Evolutionary conservation across 2,797 vertebrate genomes (phyloP), one percentile per base, ranked within the genome.

Genomic region (Ptychobarbus kaznakovi): DNA sequence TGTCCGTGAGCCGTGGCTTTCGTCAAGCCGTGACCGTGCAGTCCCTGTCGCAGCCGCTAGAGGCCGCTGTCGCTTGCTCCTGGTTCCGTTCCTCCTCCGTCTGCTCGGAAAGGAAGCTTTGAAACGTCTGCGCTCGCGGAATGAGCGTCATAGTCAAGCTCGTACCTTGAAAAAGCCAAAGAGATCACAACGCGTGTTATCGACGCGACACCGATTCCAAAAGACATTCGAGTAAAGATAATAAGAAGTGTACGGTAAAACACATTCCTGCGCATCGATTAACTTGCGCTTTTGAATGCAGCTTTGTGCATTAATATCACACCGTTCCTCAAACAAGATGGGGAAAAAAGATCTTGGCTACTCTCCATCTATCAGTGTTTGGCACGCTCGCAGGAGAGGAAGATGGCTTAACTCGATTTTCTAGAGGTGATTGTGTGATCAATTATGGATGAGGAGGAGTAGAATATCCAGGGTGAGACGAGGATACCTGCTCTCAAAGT

Each of bases 101-200:
- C 91, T 96, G 95, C 81, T 97, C 97, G 7, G 95, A 95, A 58
- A 96, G 89, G 90, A 98, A 99, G 95, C 96, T 97, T 93, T 97
- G 97, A 88, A 98, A 98, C 0, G 98, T 99, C 95, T 99, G 98
- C 12, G 98, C 97, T 83, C 97, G 95, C n/a, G 97, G 96, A 93
- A 98, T 97, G 89, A 97, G 97, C 0, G 95, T 94, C 32, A 97
- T 92, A 38, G 95, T 90, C 44, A 98, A 95, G 90, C 91, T 94
- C 38, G 93, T 94, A 92, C 96, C 98, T 99, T 89, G 1, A 80
- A 56, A 86, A 22, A 73, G 56, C n/a, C 51, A 86, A 28, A 82
- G 38, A 89, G 42, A 72, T n/a, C 13, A 49, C 6, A 42, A 9
- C 13, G 28, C 9, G 6, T 32, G 74, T 80, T 80, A 85, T 51